Conservation (phyloP, 2,113 vertebrate genomes). For the Ovibos moschatus region DNA sequence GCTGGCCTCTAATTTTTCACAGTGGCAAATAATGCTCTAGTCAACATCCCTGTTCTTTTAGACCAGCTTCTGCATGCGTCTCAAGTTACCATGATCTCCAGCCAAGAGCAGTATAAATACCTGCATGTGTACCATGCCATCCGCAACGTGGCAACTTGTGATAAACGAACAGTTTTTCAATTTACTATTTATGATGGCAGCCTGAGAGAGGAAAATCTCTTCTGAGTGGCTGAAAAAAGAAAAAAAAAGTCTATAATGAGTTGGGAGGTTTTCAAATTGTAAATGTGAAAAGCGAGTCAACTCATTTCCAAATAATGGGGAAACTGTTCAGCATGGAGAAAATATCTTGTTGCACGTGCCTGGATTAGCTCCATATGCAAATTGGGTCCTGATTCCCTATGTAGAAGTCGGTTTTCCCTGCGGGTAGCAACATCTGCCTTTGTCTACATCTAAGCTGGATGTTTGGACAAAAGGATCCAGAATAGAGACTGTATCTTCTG, state of each 20-base stretch:
- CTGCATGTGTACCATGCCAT: neutral
- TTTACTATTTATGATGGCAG: neutral
- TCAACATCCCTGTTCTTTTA: neutral
- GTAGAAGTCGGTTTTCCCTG: neutral
- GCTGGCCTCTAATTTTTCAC: neutral
- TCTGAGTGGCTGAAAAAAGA: neutral
- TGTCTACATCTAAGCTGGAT: neutral
- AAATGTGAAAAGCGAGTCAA: neutral
- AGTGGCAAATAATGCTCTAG: neutral
- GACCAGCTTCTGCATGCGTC: neutral
- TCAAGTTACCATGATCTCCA: neutral
- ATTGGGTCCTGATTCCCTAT: neutral
- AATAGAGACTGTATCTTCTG: neutral
- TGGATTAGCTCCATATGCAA: neutral
- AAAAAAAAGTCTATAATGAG: neutral
- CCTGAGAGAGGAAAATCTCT: neutral
- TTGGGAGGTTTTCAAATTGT: slow-evolving; percentile 6
- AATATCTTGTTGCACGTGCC: neutral
- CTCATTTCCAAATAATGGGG: neutral
- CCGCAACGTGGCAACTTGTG: neutral
- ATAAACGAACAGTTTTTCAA: slow-evolving; percentile 19
- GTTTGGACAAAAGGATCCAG: neutral
- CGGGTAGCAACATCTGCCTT: neutral
- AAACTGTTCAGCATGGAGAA: neutral
- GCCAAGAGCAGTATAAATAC: neutral